A percentile compares a stretch with the other conserved stretches of the same genome.
Evolutionary conservation across 1,140 invertebrate species (phyloP).

Genomic region (Lordiphosa clarofinis): DNA sequence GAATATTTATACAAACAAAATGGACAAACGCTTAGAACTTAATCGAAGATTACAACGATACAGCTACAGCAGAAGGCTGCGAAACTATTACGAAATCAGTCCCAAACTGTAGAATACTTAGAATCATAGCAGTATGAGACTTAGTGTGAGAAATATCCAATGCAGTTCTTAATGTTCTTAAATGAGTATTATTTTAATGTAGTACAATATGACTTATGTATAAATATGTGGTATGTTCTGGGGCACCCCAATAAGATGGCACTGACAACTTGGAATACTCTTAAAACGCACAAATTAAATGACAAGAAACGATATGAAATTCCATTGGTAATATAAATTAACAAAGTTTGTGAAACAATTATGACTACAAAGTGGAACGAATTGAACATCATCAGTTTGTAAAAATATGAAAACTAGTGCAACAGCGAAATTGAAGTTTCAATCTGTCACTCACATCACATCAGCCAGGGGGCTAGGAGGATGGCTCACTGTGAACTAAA

Average conservation of each 20-base stretch:
- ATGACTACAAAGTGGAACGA: conserved; percentile 32
- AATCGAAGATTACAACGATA: neutral
- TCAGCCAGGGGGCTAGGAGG: conserved; percentile 15
- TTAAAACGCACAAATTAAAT: conserved; percentile 34
- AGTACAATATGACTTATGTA: neutral
- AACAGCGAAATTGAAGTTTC: conserved; percentile 32
- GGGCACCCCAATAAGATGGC: conserved; percentile 9
- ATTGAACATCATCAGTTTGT: conserved; percentile 21
- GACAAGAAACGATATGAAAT: conserved; percentile 32
- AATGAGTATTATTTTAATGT: conserved; percentile 27
- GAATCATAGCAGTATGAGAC: too few relatives aligned
- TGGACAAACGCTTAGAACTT: neutral
- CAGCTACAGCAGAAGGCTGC: too few relatives aligned
- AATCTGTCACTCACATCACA: conserved; percentile 63
- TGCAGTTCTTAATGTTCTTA: conserved; percentile 3
- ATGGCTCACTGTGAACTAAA: conserved; percentile 45
- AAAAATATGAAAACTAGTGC: conserved; percentile 44
- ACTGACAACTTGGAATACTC: conserved; percentile 25
- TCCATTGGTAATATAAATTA: conserved; percentile 37
- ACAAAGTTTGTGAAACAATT: conserved; percentile 58
- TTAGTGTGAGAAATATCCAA: neutral
- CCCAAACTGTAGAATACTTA: too few relatives aligned
- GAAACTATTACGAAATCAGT: too few relatives aligned
- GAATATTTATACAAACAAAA: conserved; percentile 8
- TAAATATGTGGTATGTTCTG: conserved; percentile 1